phyloP scores from a whole-genome alignment of 2,888 invertebrate genomes.

The Sabatieria punctata region DNA sequence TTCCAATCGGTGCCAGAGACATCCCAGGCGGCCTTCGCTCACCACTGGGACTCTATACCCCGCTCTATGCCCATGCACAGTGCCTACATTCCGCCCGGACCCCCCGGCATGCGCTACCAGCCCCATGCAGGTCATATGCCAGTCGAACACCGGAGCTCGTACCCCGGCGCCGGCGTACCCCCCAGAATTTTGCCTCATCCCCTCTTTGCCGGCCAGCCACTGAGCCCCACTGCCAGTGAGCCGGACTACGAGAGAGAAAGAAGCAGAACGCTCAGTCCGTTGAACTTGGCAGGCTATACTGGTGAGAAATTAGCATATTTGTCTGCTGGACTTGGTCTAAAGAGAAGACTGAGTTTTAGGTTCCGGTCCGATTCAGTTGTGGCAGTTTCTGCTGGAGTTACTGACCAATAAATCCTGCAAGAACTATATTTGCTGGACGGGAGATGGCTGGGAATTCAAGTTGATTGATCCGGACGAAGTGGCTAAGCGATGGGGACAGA shows the following conservation, averaged over 20 bases:
- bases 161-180: neutral
- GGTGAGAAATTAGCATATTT: neutral
- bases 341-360: too few species aligned
- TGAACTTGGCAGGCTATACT: neutral
- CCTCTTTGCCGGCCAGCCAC: too few species aligned
- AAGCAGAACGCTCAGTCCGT: constrained; percentile 30
- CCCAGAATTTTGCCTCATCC: neutral
- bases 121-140: neutral
- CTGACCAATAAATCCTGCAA: constrained; percentile 89
- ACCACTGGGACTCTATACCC: neutral
- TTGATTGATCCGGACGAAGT: constrained; percentile 94
- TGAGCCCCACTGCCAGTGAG: neutral
- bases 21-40: neutral
- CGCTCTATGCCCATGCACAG: neutral
- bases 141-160: neutral
- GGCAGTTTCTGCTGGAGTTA: constrained; percentile 89
- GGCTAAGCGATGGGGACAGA: constrained; percentile 78
- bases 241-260: constrained; percentile 23
- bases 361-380: constrained; percentile 66
- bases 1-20: too few species aligned
- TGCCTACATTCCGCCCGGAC: neutral
- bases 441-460: constrained; percentile 97
- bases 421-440: constrained; percentile 92
- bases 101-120: neutral
- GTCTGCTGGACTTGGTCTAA: neutral